Base-by-base conservation (phyloP, 2,888 invertebrate species). In the Phlogophora meticulosa region DNA sequence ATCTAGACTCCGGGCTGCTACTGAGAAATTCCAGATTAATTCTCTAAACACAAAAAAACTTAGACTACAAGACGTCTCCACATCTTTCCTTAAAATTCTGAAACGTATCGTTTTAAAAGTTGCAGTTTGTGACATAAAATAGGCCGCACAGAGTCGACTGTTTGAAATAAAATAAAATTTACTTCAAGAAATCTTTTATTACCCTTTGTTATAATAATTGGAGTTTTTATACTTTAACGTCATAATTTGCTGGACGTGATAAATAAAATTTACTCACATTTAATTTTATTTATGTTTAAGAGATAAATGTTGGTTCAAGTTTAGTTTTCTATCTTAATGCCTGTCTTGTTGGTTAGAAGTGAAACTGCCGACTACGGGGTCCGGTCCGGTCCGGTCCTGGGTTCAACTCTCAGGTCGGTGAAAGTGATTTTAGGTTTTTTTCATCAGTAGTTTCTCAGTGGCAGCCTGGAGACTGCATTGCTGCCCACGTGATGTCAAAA, bases 51-150 rank as follows among this genome's bases (percentile, higher is more conserved):
- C 4, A 28, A 0, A 5, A 15, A 2, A 0, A 4, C n/a, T n/a
- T n/a, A n/a, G n/a, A n/a, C n/a, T n/a, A 0, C 1, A 42, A 40
- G n/a, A 17, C 78, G 7, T 52, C 85, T 88, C 88, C 65, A 85
- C 59, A 7, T 22, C 32, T 76, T 80, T 75, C 51, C 24, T 51
- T 51, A 66, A 70, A 72, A 82, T 85, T 81, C 78, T 77, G 78
- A 82, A 75, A 84, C 83, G 76, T 77, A 67, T 64, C 78, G 84
- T 84, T 85, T 73, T 85, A 84, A 88, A 84, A 85, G 77, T 84
- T 86, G 83, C 83, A 84, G 81, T 85, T 86, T 84, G 87, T 88
- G 88, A 89, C 86, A 85, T 85, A 81, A 89, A 90, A 90, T 90
- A 91, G 89, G 89, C 85, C 85, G 80, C 65, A 72, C 78, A 76